Evolutionary conservation across 2,888 invertebrate genomes (phyloP), one percentile per base, ranked within the genome.

Genomic region (Erynnis tages): DNA sequence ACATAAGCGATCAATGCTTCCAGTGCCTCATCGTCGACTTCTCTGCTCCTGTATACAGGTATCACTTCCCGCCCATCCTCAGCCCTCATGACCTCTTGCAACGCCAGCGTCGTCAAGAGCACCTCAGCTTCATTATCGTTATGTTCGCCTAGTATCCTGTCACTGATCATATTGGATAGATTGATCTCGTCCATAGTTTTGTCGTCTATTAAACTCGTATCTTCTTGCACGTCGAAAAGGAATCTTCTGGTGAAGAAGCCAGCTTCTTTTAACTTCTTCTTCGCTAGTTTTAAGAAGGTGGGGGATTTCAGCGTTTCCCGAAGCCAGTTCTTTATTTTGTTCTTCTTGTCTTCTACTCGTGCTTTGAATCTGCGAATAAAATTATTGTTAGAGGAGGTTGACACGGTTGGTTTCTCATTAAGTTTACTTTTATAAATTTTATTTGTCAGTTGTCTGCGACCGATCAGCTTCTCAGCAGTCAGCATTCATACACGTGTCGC

Each of bases 251-350:
- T 65, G 1, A 66, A 60, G n/a, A 79, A 73, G 0, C 86, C 84
- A 0, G 78, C 79, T 54, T 82, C 79, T 7, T 53, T 60, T 0
- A 88, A 65, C 55, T 87, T 87, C 46, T 74, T 82, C 53, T 86
- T 87, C 0, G 87, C 88, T 7, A 85, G 57, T 60, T 80, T 66
- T 43, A 88, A 70, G 57, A 88, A 88, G 0, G 71, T 69, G 0
- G 82, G 78, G 0, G 88, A 87, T 53, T 77, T 76, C 0, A 88
- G 56, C 0, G 84, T 86, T 1, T 86, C 82, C 0, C 85, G 71
- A 0, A 88, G 71, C 88, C 88, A 88, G 2, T 62, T 69, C 52
- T 85, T 88, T 11, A 88, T 86, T 73, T 79, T 84, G 58, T 79
- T 83, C 54, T 86, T 86, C 54, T 87, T 87, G 40, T 83, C 77